A percentile compares a stretch with the other conserved stretches of the same genome.
These are phyloP conservation scores for Pristis pectinata DNA, from an alignment of 2,797 vertebrate species.

Conservation along the genomic window DNA sequence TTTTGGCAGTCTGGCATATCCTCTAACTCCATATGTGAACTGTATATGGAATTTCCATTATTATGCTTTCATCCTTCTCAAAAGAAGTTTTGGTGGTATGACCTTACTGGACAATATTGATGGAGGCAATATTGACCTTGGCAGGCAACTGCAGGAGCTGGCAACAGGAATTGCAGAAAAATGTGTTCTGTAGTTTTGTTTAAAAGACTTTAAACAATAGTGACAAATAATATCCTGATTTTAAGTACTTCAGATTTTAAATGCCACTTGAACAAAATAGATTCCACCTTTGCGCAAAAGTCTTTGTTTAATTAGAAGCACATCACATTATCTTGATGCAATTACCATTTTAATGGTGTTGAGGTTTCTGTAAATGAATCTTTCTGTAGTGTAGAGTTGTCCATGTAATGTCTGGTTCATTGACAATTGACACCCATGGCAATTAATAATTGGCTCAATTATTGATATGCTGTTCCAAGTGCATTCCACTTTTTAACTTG, in stretches of 20 bases:
- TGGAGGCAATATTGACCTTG: neutral
- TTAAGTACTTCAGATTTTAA: neutral
- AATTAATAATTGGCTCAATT: no score
- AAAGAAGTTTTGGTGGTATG: no score
- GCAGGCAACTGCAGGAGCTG: neutral
- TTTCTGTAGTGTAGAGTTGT: no score
- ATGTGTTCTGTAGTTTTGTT: neutral
- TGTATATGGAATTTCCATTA: no score
- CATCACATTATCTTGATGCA: neutral
- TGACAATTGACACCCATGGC: no score
- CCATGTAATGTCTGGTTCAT: no score
- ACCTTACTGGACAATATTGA: no score
- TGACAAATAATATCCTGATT: neutral
- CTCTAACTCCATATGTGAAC: neutral
- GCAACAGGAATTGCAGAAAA: neutral
- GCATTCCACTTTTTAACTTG: neutral
- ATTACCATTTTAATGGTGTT: no score
- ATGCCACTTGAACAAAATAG: neutral
- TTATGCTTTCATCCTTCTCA: no score
- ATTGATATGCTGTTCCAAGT: no score
- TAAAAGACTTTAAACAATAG: neutral
- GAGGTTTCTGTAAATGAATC: no score
- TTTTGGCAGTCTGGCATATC: neutral
- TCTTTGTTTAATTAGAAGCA: neutral
- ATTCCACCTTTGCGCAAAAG: neutral